phyloP scores from a whole-genome alignment of 1,140 invertebrate genomes.

The Cephus cinctus region DNA sequence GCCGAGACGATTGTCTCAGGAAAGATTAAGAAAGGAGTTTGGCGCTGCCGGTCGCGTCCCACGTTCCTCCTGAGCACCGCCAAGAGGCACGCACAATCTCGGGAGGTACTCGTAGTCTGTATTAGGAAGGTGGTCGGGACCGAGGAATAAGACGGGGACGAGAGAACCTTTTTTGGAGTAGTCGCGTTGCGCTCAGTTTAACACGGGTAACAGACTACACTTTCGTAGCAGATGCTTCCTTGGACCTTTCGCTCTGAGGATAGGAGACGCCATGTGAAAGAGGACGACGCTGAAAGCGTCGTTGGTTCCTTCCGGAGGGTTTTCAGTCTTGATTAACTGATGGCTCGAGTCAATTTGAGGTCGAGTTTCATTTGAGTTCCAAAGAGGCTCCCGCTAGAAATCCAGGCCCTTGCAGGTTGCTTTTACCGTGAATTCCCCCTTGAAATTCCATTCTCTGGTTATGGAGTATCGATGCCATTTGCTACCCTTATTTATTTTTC shows the following conservation, averaged over 20 bases:
- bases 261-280: conserved; percentile 33
- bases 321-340: conserved; percentile 48
- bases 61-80: too few species aligned
- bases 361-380: conserved; percentile 22
- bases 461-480: too few species aligned
- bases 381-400: too few species aligned
- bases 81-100: too few species aligned
- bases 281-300: too few species aligned
- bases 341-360: conserved; percentile 35
- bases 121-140: neutral
- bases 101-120: too few species aligned
- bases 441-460: too few species aligned
- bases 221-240: conserved; percentile 30
- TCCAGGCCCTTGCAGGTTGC: too few species aligned
- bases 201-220: conserved; percentile 28
- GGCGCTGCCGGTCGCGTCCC: too few species aligned
- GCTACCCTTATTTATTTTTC: too few species aligned
- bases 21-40: conserved; percentile 25
- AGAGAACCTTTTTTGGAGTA: conserved; percentile 28
- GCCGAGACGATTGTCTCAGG: conserved; percentile 26
- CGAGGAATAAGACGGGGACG: conserved; percentile 5
- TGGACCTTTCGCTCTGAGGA: conserved; percentile 22
- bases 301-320: too few species aligned
- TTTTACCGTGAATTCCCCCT: too few species aligned
- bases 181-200: conserved; percentile 35